phyloP scores from a whole-genome alignment of 2,888 invertebrate genomes.

The Drosophila barbarae region DNA sequence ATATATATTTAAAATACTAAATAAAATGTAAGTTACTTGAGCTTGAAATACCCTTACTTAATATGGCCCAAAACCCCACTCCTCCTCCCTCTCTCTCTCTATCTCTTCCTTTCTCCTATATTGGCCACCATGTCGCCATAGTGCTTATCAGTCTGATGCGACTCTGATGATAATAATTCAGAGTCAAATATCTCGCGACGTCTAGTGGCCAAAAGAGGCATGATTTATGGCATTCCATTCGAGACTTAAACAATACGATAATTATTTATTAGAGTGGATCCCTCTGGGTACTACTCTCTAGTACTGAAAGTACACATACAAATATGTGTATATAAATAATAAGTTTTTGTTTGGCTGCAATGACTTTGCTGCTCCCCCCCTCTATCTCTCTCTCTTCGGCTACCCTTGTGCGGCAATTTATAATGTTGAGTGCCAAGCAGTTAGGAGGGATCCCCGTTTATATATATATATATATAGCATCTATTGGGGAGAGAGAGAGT shows the following conservation, averaged over 20 bases:
- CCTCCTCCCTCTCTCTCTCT: background rate
- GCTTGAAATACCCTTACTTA: background rate
- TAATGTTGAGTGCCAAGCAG: constrained; percentile 54
- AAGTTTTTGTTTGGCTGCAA: constrained; percentile 50
- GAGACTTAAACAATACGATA: constrained; percentile 58
- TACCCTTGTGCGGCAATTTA: constrained; percentile 50
- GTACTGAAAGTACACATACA: constrained; percentile 28
- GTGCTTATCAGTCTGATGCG: constrained; percentile 46
- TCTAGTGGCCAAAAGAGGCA: constrained; percentile 35
- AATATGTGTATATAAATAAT: constrained; percentile 43
- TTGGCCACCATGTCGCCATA: constrained; percentile 28
- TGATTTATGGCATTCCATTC: constrained; percentile 54
- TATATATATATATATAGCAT: constrained; percentile 6
- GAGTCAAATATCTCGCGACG: constrained; percentile 47
- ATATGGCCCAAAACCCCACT: background rate
- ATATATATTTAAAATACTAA: background rate
- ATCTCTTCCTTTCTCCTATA: background rate
- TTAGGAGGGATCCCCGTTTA: constrained; percentile 21
- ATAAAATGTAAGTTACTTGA: constrained; percentile 10
- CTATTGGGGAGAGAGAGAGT: constrained; percentile 5
- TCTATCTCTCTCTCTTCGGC: background rate
- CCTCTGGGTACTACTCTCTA: constrained; percentile 6
- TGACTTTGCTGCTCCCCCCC: constrained; percentile 25
- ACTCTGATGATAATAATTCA: constrained; percentile 50
- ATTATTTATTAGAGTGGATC: constrained; percentile 50